Evolutionary conservation across 2,888 invertebrate genomes (phyloP), one percentile per base, ranked within the genome.

Genomic region (Pristionchus maxplancki): DNA sequence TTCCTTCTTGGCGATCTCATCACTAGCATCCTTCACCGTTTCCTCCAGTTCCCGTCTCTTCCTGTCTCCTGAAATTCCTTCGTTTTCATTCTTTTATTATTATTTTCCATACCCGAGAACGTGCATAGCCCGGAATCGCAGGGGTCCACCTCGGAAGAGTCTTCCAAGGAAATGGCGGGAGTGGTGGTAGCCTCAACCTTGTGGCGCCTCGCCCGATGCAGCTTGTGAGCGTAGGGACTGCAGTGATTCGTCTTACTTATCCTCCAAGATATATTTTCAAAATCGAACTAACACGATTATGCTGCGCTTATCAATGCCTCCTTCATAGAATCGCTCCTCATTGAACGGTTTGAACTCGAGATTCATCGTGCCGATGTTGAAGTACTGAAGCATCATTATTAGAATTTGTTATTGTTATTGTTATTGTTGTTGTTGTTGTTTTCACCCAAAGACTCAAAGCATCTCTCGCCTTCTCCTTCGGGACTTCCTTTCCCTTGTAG

Each of bases 301-400:
- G 40, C 40, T n/a, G 13, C 86, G 15, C 40, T 71, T 87, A 11
- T 34, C 34, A 24, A 37, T 9, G 50, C 71, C 86, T 34, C 86
- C 86, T 34, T 87, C 62, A 24, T 34, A 50, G 50, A 71, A 87
- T 81, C 88, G 20, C 34, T 81, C 88, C 62, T 88, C 88, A 44
- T 88, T 88, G 88, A 50, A 88, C 9, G 88, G 88, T 17, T 81
- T 81, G 40, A 88, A 34, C 62, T 88, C 88, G 53, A 88, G 88
- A 20, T 88, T 88, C 15, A 88, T 53, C 37, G 62, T 62, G 0
- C 88, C 88, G 3, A 88, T 58, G 24, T 88, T 24, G 81, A 88
- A 88, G 31, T 44, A 88, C 88, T 44, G 44, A 44, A 44, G n/a
- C n/a, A 40, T 0, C 5, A 58, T 8, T 78, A 24, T 78, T 40